phyloP scores from a whole-genome alignment of 2,888 invertebrate genomes.

The Scaeva pyrastri region DNA sequence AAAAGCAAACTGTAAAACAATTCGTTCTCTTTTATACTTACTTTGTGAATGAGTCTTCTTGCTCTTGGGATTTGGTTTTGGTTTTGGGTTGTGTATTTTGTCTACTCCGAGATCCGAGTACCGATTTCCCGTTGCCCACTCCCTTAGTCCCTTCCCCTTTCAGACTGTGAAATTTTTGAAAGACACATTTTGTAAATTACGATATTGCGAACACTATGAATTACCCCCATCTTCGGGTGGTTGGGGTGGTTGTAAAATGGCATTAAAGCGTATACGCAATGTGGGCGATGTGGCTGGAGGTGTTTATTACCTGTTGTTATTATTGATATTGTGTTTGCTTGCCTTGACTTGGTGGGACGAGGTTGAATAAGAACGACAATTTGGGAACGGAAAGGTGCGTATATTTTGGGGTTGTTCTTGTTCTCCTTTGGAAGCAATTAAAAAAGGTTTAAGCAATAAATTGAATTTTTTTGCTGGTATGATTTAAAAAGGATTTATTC shows the following conservation, averaged over 20 bases:
- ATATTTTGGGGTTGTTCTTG: not conserved
- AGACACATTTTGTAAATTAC: slow-evolving; percentile 30
- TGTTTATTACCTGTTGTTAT: slow-evolving; percentile 76
- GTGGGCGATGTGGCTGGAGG: slow-evolving; percentile 68
- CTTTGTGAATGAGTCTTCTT: slow-evolving; percentile 5
- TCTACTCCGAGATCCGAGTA: too few species aligned
- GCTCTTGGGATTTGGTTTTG: not conserved
- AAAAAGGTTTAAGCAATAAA: slow-evolving; percentile 42
- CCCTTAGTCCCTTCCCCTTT: not conserved
- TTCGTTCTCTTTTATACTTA: slow-evolving; percentile 1
- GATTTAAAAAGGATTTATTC: not conserved
- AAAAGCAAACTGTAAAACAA: not conserved
- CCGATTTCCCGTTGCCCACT: not conserved
- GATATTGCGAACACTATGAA: slow-evolving; percentile 35
- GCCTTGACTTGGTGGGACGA: slow-evolving; percentile 28
- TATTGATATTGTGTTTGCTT: too few species aligned
- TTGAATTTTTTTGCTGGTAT: not conserved
- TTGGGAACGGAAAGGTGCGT: slow-evolving; percentile 7
- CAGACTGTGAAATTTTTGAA: slow-evolving; percentile 3
- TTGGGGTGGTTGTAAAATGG: slow-evolving; percentile 36
- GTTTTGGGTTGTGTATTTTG: not conserved
- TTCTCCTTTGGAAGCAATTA: slow-evolving; percentile 15
- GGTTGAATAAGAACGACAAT: slow-evolving; percentile 5
- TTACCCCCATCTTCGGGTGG: slow-evolving; percentile 28
- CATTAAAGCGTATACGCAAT: slow-evolving; percentile 64